Base-by-base conservation (phyloP, 2,113 vertebrate genomes). In the Ptyas mucosa region DNA sequence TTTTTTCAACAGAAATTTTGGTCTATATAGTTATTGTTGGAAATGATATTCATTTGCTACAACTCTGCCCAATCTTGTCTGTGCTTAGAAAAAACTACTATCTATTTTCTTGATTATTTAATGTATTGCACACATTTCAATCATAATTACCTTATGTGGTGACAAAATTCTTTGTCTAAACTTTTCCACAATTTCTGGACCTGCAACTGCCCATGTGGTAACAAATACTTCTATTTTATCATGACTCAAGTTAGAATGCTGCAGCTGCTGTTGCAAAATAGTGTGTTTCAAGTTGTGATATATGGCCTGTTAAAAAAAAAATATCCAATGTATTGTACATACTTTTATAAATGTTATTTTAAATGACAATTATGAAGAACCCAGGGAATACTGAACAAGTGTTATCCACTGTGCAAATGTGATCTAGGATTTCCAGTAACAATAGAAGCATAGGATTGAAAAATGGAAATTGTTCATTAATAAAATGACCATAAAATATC, bases 271-370 rank as follows among this genome's bases (percentile, higher is more conserved):
- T 91, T 98, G 98, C 94, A 99, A 95, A 55, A 98, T 96, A 0
- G 97, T 95, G 0, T 98, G 98, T 94, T 99, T 99, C 94, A 99
- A 95, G 21, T 98, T 98, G 95, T 99, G 98, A 97, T 99, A 99
- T 20, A 99, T 98, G 5, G 99, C 98, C 99, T 99, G 86, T 51
- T 93, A 93, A 54, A 20, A 95, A 46, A 90, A 91, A 2, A 1
- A 81, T 9, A 81, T 39, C 20, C 34, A 81, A 91, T 23, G 88
- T 88, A 87, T 23, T 26, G 43, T 54, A 29, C 6, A 46, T 10
- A 11, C 0, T 86, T 89, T 46, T 9, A 10, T 55, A 87, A 49
- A 85, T 86, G 3, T 24, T 88, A 43, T n/a, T 21, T 88, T n/a
- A 55, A 23, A 88, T 23, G 5, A 46, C 21, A 51, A 18, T 46